Conservation (phyloP, 2,113 vertebrate species). For the Opisthocomus hoazin region DNA sequence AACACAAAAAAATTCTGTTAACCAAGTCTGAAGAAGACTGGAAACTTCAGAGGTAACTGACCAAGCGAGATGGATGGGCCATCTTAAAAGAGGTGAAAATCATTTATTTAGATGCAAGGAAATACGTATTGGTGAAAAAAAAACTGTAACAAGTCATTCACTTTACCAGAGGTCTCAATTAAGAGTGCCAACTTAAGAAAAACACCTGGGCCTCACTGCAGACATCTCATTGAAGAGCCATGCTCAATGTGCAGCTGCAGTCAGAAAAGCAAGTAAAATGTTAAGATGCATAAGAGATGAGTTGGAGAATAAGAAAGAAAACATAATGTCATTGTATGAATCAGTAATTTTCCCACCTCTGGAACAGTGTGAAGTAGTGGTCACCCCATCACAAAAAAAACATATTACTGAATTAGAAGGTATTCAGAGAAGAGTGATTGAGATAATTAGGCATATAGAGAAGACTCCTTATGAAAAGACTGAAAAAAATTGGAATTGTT, state of each 20-base stretch:
- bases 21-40: neutral
- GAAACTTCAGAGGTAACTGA: neutral
- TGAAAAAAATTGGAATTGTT: neutral
- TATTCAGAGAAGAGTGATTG: conserved; percentile 36
- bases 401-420: conserved; percentile 31
- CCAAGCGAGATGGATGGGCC: neutral
- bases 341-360: conserved; percentile 9
- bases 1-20: neutral
- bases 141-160: neutral
- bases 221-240: neutral
- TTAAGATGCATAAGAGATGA: neutral
- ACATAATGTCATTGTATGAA: conserved; percentile 1
- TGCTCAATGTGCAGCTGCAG: neutral
- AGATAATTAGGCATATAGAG: conserved; percentile 24
- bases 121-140: neutral
- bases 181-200: neutral
- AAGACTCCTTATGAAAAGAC: conserved; percentile 13
- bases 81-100: neutral
- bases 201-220: neutral
- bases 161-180: neutral
- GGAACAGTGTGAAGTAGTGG: neutral
- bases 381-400: conserved; percentile 4
- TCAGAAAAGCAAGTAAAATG: neutral
- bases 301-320: neutral
- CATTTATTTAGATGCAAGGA: neutral